Percentiles rank a stretch among this genome's conserved stretches.
Conservation (phyloP, 2,797 vertebrate genomes). For the Amazona ochrocephala region DNA sequence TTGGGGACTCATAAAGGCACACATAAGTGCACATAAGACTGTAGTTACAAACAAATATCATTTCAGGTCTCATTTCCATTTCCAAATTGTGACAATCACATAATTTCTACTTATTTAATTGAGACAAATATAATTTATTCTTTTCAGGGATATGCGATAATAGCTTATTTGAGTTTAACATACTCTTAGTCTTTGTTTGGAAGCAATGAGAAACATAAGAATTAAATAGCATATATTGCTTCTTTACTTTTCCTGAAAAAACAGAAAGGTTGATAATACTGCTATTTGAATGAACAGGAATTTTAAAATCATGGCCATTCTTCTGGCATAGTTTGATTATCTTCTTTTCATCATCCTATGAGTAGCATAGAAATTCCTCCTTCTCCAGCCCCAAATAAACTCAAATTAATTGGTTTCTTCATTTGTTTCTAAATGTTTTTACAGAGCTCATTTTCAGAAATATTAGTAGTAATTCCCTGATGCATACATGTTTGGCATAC, state of each 20-base stretch:
- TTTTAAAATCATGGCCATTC: neutral
- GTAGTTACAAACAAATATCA: neutral
- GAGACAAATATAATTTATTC: neutral
- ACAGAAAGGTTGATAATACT: neutral
- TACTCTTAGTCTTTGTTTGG: neutral
- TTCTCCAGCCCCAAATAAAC: neutral
- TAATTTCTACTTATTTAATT: neutral
- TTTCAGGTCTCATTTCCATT: conserved; percentile 42
- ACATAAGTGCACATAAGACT: neutral
- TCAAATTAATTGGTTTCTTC: neutral
- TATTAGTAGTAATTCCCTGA: neutral
- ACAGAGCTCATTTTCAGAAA: neutral
- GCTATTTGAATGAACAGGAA: neutral
- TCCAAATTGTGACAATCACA: conserved; percentile 1
- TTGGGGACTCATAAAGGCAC: conserved; percentile 36
- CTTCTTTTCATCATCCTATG: neutral
- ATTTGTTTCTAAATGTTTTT: neutral
- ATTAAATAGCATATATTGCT: neutral
- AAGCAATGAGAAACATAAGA: neutral
- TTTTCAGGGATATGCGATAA: neutral
- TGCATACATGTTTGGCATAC: neutral
- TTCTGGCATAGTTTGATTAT: neutral
- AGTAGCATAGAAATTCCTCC: neutral
- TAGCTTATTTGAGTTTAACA: neutral
- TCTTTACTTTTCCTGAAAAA: neutral